Evolutionary conservation across 1,140 invertebrate species (phyloP).

Genomic region (Cheumatopsyche charites): DNA sequence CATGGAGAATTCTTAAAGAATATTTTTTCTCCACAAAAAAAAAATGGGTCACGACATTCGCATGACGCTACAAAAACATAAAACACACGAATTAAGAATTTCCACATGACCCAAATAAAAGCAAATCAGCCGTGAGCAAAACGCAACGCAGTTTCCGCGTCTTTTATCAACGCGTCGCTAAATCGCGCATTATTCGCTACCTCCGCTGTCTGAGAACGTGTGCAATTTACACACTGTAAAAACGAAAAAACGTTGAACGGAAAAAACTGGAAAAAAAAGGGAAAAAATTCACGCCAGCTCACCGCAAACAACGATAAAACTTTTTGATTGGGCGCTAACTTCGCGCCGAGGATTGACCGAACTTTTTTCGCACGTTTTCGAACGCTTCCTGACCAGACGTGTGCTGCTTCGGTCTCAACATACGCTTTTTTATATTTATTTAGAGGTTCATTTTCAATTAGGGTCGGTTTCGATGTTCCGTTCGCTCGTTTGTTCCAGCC

Average conservation of each 20-base stretch:
- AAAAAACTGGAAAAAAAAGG: background rate
- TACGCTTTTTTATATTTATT: background rate
- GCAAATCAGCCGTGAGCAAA: no score
- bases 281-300: slow-evolving; percentile 14
- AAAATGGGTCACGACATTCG: no score
- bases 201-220: background rate
- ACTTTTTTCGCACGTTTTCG: slow-evolving; percentile 27
- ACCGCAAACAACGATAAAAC: slow-evolving; percentile 39
- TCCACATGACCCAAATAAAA: no score
- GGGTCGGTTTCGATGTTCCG: background rate
- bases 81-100: no score
- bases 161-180: no score
- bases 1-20: no score
- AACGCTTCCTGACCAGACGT: background rate
- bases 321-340: slow-evolving; percentile 43
- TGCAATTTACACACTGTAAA: slow-evolving; percentile 26
- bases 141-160: no score
- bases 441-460: slow-evolving; percentile 35
- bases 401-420: background rate
- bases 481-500: background rate
- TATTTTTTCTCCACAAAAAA: no score
- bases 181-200: background rate
- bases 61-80: no score
- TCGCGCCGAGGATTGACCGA: slow-evolving; percentile 28
- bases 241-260: background rate